Conservation (phyloP, 2,113 vertebrate genomes). For the Lagopus muta region DNA sequence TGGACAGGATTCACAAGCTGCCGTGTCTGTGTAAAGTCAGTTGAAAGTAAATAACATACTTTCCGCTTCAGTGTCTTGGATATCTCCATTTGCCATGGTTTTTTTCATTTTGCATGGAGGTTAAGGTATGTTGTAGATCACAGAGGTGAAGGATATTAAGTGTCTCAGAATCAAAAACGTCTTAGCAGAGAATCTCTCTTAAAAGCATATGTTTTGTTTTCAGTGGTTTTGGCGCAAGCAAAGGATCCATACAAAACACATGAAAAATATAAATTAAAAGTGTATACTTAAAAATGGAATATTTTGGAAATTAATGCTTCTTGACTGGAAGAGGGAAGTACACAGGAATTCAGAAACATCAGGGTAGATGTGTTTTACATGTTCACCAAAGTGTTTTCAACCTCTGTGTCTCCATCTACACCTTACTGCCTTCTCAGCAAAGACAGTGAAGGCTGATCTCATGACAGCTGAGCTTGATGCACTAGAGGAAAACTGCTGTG, state of each 20-base stretch:
- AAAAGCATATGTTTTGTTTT: not conserved
- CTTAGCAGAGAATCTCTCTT: not conserved
- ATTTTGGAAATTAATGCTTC: not conserved
- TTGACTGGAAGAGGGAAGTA: not conserved
- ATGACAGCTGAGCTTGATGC: not conserved
- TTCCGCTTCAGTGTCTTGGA: not conserved
- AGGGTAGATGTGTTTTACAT: not conserved
- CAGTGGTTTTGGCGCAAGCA: not conserved
- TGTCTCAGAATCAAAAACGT: not conserved
- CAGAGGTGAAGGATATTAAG: not conserved
- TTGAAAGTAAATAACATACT: conserved; percentile 44
- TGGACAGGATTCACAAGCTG: conserved; percentile 49
- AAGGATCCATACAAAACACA: not conserved
- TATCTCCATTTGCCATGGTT: conserved; percentile 11
- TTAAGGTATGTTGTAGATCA: not conserved
- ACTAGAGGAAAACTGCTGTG: not conserved
- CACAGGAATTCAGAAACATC: not conserved
- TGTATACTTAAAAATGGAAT: not conserved
- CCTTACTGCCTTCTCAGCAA: not conserved
- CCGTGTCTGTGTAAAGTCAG: conserved; percentile 57
- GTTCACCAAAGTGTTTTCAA: not conserved
- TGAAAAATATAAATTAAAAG: not conserved
- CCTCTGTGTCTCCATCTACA: not conserved
- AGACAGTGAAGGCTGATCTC: not conserved
- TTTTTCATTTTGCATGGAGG: conserved; percentile 7